A percentile compares a stretch with the other conserved stretches of the same genome.
phyloP scores from a whole-genome alignment of 2,113 vertebrate species.

The Nannobrachium achirus region DNA sequence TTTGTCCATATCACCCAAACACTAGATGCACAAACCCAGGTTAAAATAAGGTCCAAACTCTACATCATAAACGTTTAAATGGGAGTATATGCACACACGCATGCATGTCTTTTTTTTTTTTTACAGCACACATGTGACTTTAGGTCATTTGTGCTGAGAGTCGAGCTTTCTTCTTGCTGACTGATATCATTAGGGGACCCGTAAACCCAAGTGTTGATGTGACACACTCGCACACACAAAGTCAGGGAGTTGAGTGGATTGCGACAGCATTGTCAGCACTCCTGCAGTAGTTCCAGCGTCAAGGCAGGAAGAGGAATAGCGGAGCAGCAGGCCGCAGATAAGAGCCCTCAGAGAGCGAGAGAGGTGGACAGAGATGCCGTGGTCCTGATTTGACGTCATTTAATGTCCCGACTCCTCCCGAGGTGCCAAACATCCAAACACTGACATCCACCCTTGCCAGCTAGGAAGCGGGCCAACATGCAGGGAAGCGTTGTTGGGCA shows the following conservation, averaged over 20 bases:
- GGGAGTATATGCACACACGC: no score
- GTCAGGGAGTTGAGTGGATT: conserved; percentile 1
- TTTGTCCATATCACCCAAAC: no score
- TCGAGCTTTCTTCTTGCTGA: conserved; percentile 32
- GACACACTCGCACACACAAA: conserved; percentile 1
- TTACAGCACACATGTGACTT: no score
- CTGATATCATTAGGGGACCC: conserved; percentile 22
- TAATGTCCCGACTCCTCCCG: no score
- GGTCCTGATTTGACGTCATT: no score
- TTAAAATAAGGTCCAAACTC: no score
- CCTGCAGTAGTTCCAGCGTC: background rate
- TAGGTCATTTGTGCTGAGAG: conserved; percentile 37
- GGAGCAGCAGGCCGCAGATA: conserved; percentile 27
- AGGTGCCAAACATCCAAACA: no score
- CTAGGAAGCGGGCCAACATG: background rate
- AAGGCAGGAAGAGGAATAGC: conserved; percentile 38
- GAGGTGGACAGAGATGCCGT: background rate
- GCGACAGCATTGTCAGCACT: conserved; percentile 46
- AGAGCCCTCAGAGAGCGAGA: conserved; percentile 3
- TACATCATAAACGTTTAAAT: no score
- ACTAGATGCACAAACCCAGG: no score
- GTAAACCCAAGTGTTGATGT: conserved; percentile 27
- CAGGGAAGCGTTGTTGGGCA: background rate
- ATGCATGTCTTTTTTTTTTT: no score
- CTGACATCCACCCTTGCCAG: no score